phyloP scores from a whole-genome alignment of 2,888 invertebrate species.

The Zeuzera pyrina region DNA sequence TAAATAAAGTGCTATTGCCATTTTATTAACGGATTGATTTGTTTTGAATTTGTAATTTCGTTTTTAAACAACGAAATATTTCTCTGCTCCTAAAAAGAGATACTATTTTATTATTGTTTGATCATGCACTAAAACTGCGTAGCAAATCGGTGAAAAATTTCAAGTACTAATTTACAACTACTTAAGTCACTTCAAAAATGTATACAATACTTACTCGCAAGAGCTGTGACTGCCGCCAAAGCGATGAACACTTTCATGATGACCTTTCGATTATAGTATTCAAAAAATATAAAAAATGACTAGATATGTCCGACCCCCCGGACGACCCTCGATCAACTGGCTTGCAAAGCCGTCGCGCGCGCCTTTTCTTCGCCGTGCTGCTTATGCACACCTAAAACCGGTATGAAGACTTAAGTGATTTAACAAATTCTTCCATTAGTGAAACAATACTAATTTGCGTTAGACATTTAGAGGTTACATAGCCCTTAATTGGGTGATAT shows the following conservation, averaged over 20 bases:
- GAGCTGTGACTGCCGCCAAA: constrained; percentile 53
- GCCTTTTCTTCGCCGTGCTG: constrained; percentile 63
- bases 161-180: no score
- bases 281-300: constrained; percentile 53
- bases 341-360: constrained; percentile 47
- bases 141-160: no score
- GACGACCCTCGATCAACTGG: constrained; percentile 65
- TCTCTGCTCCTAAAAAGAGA: no score
- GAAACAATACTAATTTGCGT: constrained; percentile 45
- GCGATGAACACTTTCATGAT: constrained; percentile 71
- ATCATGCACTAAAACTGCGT: no score
- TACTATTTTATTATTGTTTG: no score
- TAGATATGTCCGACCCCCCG: constrained; percentile 61
- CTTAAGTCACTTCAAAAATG: no score
- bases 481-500: constrained; percentile 27
- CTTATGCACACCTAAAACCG: constrained; percentile 51
- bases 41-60: no score
- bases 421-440: constrained; percentile 49
- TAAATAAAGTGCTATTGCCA: no score
- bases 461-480: constrained; percentile 26
- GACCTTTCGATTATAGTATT: constrained; percentile 48
- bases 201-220: constrained; percentile 64
- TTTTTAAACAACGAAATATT: no score
- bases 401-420: constrained; percentile 56
- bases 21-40: no score